phyloP scores from a whole-genome alignment of 1,140 invertebrate species.

The Drosophila triauraria region DNA sequence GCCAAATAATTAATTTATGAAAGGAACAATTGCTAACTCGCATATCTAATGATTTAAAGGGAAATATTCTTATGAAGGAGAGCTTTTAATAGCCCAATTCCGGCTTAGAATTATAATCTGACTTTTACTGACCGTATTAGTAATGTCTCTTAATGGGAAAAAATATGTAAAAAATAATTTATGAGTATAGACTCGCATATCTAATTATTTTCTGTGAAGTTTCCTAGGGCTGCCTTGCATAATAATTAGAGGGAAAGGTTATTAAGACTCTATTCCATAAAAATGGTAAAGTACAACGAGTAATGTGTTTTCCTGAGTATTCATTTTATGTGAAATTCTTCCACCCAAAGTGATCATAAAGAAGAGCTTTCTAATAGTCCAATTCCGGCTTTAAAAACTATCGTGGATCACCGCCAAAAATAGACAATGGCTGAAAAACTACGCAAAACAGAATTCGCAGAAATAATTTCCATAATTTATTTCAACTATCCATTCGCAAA shows the following conservation, averaged over 20 bases:
- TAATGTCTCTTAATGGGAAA: not conserved
- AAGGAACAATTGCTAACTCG: conserved; percentile 8
- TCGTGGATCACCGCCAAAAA: conserved; percentile 21
- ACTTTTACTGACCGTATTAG: conserved; percentile 9
- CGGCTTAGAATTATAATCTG: not conserved
- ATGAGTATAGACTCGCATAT: not conserved
- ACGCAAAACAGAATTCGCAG: conserved; percentile 56
- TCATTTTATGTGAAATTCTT: conserved; percentile 5
- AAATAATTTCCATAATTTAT: conserved; percentile 69
- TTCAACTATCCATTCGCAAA: conserved; percentile 42
- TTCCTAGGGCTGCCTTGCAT: not conserved
- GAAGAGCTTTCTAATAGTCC: conserved; percentile 27
- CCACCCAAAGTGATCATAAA: too few relatives aligned
- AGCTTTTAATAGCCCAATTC: conserved; percentile 5
- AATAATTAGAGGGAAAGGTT: not conserved
- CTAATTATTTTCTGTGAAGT: conserved; percentile 1
- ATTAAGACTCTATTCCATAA: not conserved
- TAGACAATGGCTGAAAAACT: conserved; percentile 40
- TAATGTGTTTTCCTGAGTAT: not conserved
- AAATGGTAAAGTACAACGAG: not conserved
- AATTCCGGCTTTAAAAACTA: conserved; percentile 20
- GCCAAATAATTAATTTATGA: conserved; percentile 18
- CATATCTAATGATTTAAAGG: conserved; percentile 23
- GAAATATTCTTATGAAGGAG: conserved; percentile 8
- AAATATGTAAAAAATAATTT: not conserved